Evolutionary conservation across 2,888 invertebrate genomes (phyloP).

Genomic region (Marasmarcha lunaedactyla): DNA sequence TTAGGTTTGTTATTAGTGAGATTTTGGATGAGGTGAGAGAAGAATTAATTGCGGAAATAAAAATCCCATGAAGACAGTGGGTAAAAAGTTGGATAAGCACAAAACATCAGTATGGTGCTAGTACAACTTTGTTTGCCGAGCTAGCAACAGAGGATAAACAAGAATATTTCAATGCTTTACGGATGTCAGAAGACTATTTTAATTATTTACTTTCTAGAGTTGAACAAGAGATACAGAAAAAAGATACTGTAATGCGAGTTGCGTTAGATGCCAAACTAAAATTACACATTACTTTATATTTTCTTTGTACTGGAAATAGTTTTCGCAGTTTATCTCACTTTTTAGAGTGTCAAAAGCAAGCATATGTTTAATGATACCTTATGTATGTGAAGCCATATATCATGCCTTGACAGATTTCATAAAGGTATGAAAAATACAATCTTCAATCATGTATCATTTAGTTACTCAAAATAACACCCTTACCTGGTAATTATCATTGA

Average conservation of each 20-base stretch:
- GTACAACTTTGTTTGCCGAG: constrained; percentile 10
- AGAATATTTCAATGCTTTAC: constrained; percentile 15
- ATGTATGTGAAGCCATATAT: constrained; percentile 11
- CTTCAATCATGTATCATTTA: too few relatives aligned
- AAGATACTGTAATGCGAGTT: constrained; percentile 6
- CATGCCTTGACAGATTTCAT: constrained; percentile 9
- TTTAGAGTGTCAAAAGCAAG: constrained; percentile 10
- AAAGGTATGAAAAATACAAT: constrained; percentile 11
- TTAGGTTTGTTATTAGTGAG: background rate
- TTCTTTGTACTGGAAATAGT: constrained; percentile 7
- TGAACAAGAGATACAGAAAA: constrained; percentile 6
- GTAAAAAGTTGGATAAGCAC: constrained; percentile 10
- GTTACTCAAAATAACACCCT: too few relatives aligned
- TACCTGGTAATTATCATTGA: too few relatives aligned
- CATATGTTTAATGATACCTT: constrained; percentile 8
- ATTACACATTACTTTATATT: constrained; percentile 8
- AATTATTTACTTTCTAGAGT: constrained; percentile 8
- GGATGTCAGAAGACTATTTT: constrained; percentile 13
- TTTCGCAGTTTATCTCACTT: constrained; percentile 6
- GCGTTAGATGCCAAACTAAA: constrained; percentile 9
- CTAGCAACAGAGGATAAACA: constrained; percentile 14
- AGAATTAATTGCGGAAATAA: constrained; percentile 9
- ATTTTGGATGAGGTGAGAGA: constrained; percentile 8
- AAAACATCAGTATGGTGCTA: constrained; percentile 9
- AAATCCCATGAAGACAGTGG: constrained; percentile 12